These are phyloP conservation scores for Astyanax mexicanus DNA, from an alignment of 2,797 vertebrate genomes.

Conservation along the genomic window DNA sequence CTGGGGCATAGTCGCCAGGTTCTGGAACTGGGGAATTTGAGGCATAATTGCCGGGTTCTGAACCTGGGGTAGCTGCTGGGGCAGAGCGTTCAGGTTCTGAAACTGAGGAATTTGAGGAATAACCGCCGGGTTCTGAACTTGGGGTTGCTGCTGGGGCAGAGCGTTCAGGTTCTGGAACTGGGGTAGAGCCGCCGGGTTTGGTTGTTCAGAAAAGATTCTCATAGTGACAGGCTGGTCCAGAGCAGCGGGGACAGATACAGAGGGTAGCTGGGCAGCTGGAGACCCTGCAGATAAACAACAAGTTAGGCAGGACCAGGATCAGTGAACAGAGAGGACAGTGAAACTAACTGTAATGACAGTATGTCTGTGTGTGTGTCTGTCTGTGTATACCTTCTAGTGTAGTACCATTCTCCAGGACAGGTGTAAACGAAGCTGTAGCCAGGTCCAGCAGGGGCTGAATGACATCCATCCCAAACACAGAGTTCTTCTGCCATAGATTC, in stretches of 20 bases:
- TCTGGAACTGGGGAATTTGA: background rate
- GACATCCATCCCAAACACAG: constrained; percentile 94
- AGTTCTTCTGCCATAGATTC: constrained; percentile 98
- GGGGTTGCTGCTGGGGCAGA: constrained; percentile 55
- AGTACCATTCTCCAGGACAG: constrained; percentile 75
- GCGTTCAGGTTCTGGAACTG: constrained; percentile 69
- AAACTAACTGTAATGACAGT: no score
- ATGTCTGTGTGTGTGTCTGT: background rate
- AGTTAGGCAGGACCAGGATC: no score
- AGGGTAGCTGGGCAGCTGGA: constrained; percentile 59
- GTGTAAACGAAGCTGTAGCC: constrained; percentile 79
- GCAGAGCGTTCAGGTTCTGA: background rate
- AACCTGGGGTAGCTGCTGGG: constrained; percentile 62
- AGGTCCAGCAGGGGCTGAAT: constrained; percentile 96
- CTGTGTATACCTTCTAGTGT: constrained; percentile 62
- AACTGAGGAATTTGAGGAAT: background rate
- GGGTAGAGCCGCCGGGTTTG: background rate
- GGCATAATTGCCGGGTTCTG: no score
- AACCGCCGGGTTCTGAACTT: constrained; percentile 51
- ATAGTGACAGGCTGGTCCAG: background rate
- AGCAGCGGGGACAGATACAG: background rate
- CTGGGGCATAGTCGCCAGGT: background rate
- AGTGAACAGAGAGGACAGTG: no score
- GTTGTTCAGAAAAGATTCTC: background rate
- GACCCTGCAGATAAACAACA: constrained; percentile 68